A percentile compares a stretch with the other conserved stretches of the same genome.
These are phyloP conservation scores for Hipparchia semele DNA, from an alignment of 2,888 invertebrate species.

Conservation along the genomic window DNA sequence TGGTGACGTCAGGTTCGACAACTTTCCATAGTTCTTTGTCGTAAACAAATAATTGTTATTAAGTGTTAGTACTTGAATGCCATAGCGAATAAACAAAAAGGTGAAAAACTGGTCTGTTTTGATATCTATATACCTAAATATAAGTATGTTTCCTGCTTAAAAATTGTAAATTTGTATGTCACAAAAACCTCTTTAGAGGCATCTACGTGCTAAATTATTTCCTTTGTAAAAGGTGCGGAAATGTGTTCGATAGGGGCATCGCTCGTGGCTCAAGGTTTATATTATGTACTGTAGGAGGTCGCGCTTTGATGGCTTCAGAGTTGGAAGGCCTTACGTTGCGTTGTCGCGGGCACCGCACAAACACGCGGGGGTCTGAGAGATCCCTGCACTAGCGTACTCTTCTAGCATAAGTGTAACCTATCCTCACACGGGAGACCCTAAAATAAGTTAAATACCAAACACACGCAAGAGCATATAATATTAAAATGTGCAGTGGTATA, in stretches of 20 bases:
- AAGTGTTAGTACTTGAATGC: too few species aligned
- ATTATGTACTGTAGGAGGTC: background rate
- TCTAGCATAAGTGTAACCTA: background rate
- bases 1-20: too few species aligned
- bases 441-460: background rate
- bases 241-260: background rate
- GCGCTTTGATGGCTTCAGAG: background rate
- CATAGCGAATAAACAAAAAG: too few species aligned
- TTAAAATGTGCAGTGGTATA: too few species aligned
- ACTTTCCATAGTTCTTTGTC: too few species aligned
- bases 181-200: background rate
- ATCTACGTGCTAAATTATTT: background rate
- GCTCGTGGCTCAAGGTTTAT: constrained; percentile 4
- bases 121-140: too few species aligned
- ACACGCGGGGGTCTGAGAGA: constrained; percentile 7
- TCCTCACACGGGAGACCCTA: background rate
- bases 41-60: too few species aligned
- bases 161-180: background rate
- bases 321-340: background rate
- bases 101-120: too few species aligned
- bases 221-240: background rate
- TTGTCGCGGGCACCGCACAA: constrained; percentile 8
- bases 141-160: background rate
- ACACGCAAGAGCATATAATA: background rate
- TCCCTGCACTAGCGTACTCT: constrained; percentile 16